These are phyloP conservation scores for Potorous gilbertii DNA, from an alignment of 2,797 vertebrate genomes.

Conservation along the genomic window DNA sequence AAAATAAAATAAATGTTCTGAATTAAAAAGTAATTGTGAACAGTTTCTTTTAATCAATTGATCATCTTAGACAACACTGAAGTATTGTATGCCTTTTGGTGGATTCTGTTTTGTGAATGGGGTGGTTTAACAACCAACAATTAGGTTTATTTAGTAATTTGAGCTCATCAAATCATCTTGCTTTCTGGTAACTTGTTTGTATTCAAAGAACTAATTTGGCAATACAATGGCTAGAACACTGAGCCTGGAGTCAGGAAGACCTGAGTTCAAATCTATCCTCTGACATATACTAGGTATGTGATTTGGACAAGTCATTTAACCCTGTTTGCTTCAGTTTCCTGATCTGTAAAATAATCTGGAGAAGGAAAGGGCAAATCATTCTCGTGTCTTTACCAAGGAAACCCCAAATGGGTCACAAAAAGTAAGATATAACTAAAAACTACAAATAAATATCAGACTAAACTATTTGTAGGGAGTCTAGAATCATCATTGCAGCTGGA, in stretches of 20 bases:
- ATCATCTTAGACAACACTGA: not conserved
- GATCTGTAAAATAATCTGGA: not conserved
- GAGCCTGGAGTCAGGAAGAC: not conserved
- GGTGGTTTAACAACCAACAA: not conserved
- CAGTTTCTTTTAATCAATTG: not conserved
- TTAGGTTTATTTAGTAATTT: not conserved
- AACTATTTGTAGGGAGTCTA: not conserved
- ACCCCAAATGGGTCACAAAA: not conserved
- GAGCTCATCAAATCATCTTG: not conserved
- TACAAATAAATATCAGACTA: not conserved
- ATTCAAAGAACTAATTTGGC: not conserved
- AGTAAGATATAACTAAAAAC: not conserved
- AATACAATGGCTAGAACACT: too few relatives aligned
- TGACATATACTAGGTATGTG: not conserved
- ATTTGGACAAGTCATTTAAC: not conserved
- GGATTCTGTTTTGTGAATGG: not conserved
- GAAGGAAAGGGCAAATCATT: not conserved
- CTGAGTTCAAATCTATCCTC: not conserved
- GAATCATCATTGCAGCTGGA: not conserved
- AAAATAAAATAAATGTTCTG: not conserved
- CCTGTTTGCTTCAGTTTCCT: not conserved
- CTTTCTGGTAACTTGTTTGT: not conserved
- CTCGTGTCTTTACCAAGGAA: not conserved
- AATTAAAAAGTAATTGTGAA: not conserved
- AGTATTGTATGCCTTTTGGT: not conserved